A percentile compares a stretch with the other conserved stretches of the same genome.
Conservation (phyloP, 2,797 vertebrate genomes). For the Siniperca undulata region DNA sequence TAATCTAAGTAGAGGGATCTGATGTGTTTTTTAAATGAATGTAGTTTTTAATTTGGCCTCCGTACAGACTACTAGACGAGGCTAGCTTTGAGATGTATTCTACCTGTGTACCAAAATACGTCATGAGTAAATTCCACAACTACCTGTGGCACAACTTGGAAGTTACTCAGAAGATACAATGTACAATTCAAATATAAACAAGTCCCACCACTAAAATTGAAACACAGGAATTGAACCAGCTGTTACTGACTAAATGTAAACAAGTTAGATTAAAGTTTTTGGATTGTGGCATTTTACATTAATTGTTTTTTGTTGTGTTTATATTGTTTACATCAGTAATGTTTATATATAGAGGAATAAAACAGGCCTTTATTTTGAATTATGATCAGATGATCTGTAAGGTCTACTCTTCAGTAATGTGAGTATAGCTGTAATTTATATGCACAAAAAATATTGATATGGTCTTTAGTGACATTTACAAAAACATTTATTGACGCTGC, state of each 20-base stretch:
- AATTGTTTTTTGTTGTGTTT: background rate
- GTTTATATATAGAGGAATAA: background rate
- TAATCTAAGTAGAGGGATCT: background rate
- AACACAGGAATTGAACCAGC: background rate
- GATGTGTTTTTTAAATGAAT: background rate
- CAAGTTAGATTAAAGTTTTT: background rate
- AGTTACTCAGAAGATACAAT: background rate
- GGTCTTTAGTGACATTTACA: background rate
- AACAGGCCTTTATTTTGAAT: background rate
- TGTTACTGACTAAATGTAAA: constrained; percentile 7
- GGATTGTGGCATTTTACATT: background rate
- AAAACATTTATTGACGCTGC: background rate
- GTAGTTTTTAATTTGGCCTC: background rate
- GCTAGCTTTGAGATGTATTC: background rate
- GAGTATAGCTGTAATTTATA: background rate
- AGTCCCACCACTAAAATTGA: background rate
- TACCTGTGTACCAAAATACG: background rate
- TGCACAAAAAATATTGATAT: background rate
- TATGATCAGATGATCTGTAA: background rate
- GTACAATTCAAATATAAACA: background rate
- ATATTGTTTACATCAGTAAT: constrained; percentile 2
- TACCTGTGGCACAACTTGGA: background rate
- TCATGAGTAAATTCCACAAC: background rate
- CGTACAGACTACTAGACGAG: background rate
- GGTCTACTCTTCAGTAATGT: background rate